These are phyloP conservation scores for Drosophila multiciliata DNA, from an alignment of 2,888 invertebrate species.

Conservation along the genomic window DNA sequence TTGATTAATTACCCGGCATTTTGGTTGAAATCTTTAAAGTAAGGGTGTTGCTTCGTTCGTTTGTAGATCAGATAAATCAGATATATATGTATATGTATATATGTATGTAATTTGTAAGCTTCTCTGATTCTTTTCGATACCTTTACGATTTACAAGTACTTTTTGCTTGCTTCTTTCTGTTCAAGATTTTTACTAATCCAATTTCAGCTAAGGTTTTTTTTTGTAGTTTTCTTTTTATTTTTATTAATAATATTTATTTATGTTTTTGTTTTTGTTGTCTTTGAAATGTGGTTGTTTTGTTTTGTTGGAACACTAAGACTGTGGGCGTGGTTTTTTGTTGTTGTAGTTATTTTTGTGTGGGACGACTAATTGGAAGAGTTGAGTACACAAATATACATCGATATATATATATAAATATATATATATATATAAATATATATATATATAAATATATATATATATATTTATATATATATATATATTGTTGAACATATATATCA, in stretches of 20 bases:
- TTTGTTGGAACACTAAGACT: slow-evolving; percentile 64
- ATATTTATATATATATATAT: slow-evolving; percentile 5
- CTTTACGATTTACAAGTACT: slow-evolving; percentile 48
- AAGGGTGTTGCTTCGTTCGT: slow-evolving; percentile 40
- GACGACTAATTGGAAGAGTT: slow-evolving; percentile 67
- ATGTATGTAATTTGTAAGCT: slow-evolving; percentile 48
- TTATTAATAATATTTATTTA: slow-evolving; percentile 5
- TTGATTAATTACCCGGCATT: slow-evolving; percentile 80
- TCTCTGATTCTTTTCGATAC: slow-evolving; percentile 44
- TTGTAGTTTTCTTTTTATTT: slow-evolving; percentile 5
- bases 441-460: slow-evolving; percentile 18
- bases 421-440: slow-evolving; percentile 13
- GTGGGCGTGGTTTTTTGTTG: slow-evolving; percentile 37
- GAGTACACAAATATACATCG: slow-evolving; percentile 49
- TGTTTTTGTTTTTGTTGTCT: slow-evolving; percentile 24
- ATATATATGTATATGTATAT: slow-evolving; percentile 13
- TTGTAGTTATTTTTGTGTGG: slow-evolving; percentile 29
- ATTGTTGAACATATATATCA: slow-evolving; percentile 12
- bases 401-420: slow-evolving; percentile 30
- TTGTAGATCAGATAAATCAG: slow-evolving; percentile 22
- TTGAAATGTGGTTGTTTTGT: slow-evolving; percentile 10
- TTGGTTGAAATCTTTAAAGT: slow-evolving; percentile 72
- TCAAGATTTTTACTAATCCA: slow-evolving; percentile 67
- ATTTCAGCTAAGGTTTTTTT: slow-evolving; percentile 70
- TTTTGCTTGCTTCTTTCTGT: slow-evolving; percentile 8